Base-by-base conservation (phyloP, 2,113 vertebrate genomes). In the Pterocles orientalis region DNA sequence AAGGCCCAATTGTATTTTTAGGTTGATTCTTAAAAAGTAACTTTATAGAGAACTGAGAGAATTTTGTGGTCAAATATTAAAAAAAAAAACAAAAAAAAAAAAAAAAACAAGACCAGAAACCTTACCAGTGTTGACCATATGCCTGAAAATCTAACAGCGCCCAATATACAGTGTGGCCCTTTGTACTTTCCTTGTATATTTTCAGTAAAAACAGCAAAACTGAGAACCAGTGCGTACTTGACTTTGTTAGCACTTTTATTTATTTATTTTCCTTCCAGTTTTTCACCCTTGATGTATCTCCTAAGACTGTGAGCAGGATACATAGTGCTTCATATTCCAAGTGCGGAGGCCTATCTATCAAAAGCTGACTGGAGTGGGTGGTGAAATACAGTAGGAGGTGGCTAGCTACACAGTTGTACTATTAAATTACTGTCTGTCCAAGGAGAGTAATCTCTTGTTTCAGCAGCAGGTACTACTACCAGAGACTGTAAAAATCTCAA, bases 371-470 rank as follows among this genome's bases (percentile, higher is more conserved):
- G 76, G 68, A 85, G 87, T 96, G 75, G 91, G 94, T 93, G 89
- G 92, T 95, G 91, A 94, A 96, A 97, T 90, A 91, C 92, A 93
- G 92, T 85, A 97, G 92, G 95, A 90, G 87, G 84, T 96, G 86
- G 84, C 92, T 91, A 92, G 95, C 96, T 97, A 95, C 91, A 97
- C 91, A 96, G 93, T 93, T 96, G 91, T 95, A 88, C 92, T 93
- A 92, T 97, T 97, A 97, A 97, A 98, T 98, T 98, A 97, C 96
- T 97, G 91, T 96, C 97, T 97, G 94, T 96, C 97, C 93, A 91
- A 93, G 77, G 97, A 97, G 94, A 97, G 90, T 96, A 96, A 97
- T 97, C 97, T 98, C 96, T 98, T 97, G 92, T 98, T 98, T 98
- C 95, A 97, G 93, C 96, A 97, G 97, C 97, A 98, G 95, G 97